These are phyloP conservation scores for Drosophila bocki DNA, from an alignment of 1,140 invertebrate species.

Conservation along the genomic window DNA sequence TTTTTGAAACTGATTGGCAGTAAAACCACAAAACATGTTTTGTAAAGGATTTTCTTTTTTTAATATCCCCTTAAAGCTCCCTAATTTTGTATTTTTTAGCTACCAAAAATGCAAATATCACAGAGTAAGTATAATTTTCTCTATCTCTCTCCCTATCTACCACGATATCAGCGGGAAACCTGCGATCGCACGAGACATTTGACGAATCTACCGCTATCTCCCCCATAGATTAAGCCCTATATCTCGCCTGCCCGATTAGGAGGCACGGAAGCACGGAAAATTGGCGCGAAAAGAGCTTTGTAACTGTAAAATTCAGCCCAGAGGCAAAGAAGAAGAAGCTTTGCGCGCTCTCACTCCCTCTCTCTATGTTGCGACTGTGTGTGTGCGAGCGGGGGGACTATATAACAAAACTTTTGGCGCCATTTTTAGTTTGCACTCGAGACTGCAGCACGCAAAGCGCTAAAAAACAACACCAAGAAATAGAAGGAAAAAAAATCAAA, in stretches of 20 bases:
- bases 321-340: conserved; percentile 44
- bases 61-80: not conserved
- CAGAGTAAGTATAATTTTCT: not conserved
- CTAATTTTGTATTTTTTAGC: not conserved
- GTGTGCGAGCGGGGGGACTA: conserved; percentile 38
- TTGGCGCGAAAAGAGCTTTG: conserved; percentile 69
- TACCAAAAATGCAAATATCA: not conserved
- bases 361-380: conserved; percentile 13
- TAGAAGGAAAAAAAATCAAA: conserved; percentile 1
- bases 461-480: conserved; percentile 45
- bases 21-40: too few species aligned
- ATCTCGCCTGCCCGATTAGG: conserved; percentile 7
- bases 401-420: conserved; percentile 73
- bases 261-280: conserved; percentile 41
- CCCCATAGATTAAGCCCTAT: conserved; percentile 21
- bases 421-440: conserved; percentile 77
- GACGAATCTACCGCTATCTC: conserved; percentile 12
- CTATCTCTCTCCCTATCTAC: not conserved
- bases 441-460: conserved; percentile 73
- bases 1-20: too few species aligned
- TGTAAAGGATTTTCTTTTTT: not conserved
- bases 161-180: not conserved
- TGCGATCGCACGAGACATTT: conserved; percentile 20
- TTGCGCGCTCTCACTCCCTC: conserved; percentile 20
- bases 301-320: conserved; percentile 53